phyloP scores from a whole-genome alignment of 2,888 invertebrate genomes.

The Tinea semifulvella region DNA sequence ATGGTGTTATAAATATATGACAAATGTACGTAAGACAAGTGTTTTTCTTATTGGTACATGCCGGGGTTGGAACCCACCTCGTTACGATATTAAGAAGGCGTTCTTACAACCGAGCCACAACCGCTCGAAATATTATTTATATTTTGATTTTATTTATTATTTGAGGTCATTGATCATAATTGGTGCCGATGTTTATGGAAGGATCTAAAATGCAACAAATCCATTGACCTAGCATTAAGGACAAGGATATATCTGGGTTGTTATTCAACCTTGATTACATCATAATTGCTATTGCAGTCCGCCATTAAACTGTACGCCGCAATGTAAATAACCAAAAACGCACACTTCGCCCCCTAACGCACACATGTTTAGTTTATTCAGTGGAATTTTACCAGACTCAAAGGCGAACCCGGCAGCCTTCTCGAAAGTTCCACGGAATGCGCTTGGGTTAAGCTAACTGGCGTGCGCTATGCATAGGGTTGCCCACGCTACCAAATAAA shows the following conservation, averaged over 20 bases:
- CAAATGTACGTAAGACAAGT: too few relatives aligned
- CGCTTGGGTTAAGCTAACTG: constrained; percentile 1
- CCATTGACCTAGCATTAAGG: not conserved
- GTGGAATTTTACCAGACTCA: constrained; percentile 10
- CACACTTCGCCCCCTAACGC: constrained; percentile 5
- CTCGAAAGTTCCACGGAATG: constrained; percentile 11
- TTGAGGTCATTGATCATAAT: too few relatives aligned
- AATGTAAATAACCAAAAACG: constrained; percentile 5
- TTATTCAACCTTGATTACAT: constrained; percentile 4
- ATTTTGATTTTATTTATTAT: too few relatives aligned
- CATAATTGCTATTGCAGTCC: constrained; percentile 1
- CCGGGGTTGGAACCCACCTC: too few relatives aligned
- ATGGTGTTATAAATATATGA: too few relatives aligned
- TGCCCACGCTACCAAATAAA: too few relatives aligned
- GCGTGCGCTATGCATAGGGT: not conserved
- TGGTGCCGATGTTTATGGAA: too few relatives aligned
- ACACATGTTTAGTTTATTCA: constrained; percentile 2
- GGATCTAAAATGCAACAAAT: too few relatives aligned
- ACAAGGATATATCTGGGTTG: constrained; percentile 5
- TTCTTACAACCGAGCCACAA: too few relatives aligned
- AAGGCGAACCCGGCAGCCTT: constrained; percentile 11
- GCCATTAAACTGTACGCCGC: not conserved
- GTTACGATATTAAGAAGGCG: too few relatives aligned
- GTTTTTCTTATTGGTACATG: too few relatives aligned
- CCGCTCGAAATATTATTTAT: too few relatives aligned